Conservation (phyloP, 2,113 vertebrate species). For the Ivindomyrus marchei region DNA sequence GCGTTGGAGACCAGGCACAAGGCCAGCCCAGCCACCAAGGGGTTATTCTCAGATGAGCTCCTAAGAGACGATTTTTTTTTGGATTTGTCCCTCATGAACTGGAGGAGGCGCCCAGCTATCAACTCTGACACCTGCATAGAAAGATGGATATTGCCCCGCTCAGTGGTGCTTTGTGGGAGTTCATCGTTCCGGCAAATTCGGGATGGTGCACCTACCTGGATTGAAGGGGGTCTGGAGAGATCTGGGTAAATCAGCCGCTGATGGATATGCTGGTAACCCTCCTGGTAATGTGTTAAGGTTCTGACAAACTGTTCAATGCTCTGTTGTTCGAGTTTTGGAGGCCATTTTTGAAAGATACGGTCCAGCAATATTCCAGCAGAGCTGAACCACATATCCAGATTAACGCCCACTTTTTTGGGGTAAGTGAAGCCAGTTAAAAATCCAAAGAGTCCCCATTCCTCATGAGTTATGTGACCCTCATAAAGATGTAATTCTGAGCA, state of each 20-base stretch:
- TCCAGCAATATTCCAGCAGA: constrained; percentile 40
- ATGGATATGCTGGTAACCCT: rapidly evolving
- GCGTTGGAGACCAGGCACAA: constrained; percentile 36
- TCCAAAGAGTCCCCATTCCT: background rate
- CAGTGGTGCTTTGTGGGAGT: background rate
- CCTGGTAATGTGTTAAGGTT: rapidly evolving
- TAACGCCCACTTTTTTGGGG: background rate
- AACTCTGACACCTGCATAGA: constrained; percentile 35
- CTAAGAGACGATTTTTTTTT: background rate
- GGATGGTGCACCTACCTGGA: constrained; percentile 35
- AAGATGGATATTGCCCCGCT: background rate
- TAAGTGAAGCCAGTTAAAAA: rapidly evolving
- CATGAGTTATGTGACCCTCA: constrained; percentile 39
- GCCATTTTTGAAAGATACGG: constrained; percentile 47
- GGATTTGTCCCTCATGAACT: constrained; percentile 32
- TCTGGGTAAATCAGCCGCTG: rapidly evolving
- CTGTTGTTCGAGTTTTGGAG: constrained; percentile 27
- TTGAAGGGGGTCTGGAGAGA: rapidly evolving
- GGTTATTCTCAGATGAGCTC: background rate
- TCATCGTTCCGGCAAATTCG: background rate
- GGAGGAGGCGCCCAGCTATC: constrained; percentile 40
- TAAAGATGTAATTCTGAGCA: constrained; percentile 50
- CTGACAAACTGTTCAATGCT: constrained; percentile 24
- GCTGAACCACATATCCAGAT: constrained; percentile 33
- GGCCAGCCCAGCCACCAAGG: constrained; percentile 41